Conservation (phyloP, 2,797 vertebrate species). For the Danio aesculapii region DNA sequence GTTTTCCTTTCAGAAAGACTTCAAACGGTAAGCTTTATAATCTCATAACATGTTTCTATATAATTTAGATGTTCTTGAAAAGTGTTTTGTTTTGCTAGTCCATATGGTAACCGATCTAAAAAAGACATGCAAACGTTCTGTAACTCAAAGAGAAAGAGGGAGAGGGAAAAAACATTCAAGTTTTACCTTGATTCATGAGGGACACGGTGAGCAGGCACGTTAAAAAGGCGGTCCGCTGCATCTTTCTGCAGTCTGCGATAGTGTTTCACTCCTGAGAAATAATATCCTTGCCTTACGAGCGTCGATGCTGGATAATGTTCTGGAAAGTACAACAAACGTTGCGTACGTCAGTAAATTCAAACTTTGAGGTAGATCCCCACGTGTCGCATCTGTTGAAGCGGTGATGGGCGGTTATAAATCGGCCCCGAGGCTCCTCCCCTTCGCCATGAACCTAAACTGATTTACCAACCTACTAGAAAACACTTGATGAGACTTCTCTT, state of each 20-base stretch:
- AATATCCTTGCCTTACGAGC: slow-evolving; percentile 40
- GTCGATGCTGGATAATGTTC: not conserved
- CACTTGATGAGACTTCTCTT: slow-evolving; percentile 1
- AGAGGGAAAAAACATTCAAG: too few relatives aligned
- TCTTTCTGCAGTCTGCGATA: slow-evolving; percentile 22
- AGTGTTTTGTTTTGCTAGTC: not conserved
- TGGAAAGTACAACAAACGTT: not conserved
- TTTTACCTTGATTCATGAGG: slow-evolving; percentile 58
- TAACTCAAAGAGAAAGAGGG: not conserved
- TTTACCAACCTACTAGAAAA: not conserved
- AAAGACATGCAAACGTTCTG: not conserved
- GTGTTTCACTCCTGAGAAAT: not conserved
- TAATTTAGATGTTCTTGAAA: not conserved
- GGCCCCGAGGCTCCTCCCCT: slow-evolving; percentile 28
- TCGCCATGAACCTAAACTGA: not conserved
- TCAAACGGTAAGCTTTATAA: too few relatives aligned
- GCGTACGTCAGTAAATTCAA: slow-evolving; percentile 38
- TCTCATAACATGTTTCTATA: not conserved
- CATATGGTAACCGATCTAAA: not conserved
- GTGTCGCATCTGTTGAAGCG: slow-evolving; percentile 40
- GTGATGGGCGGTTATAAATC: slow-evolving; percentile 26
- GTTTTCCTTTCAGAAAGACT: not conserved
- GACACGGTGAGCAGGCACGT: slow-evolving; percentile 38
- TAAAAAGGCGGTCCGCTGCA: slow-evolving; percentile 42
- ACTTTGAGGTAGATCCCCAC: slow-evolving; percentile 38